These are phyloP conservation scores for Drosophila maculinotata DNA, from an alignment of 2,888 invertebrate genomes.

Conservation along the genomic window DNA sequence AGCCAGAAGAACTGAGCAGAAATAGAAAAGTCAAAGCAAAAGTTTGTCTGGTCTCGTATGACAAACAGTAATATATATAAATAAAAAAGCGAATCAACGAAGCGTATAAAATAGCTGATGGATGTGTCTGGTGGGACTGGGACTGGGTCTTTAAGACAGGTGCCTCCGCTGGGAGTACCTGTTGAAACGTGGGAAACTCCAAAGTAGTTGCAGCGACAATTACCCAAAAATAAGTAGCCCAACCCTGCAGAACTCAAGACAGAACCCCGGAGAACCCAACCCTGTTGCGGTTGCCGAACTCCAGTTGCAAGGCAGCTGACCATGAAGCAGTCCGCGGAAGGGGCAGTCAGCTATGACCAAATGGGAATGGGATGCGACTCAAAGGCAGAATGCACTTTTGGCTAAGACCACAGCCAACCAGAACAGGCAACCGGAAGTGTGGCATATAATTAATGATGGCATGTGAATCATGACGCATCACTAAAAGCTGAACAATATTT, in stretches of 20 bases:
- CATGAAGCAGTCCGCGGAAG: conserved; percentile 44
- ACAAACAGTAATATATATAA: conserved; percentile 23
- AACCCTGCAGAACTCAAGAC: conserved; percentile 18
- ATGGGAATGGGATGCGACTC: conserved; percentile 36
- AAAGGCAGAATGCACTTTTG: conserved; percentile 25
- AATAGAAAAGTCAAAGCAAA: conserved; percentile 19
- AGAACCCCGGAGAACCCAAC: conserved; percentile 11
- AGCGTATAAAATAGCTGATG: conserved; percentile 54
- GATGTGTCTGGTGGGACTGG: conserved; percentile 44
- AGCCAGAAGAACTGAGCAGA: conserved; percentile 6
- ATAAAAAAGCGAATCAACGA: conserved; percentile 51
- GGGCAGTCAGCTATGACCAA: conserved; percentile 50
- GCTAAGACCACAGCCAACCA: conserved; percentile 9
- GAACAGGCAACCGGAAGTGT: conserved; percentile 58
- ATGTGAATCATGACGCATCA: conserved; percentile 41
- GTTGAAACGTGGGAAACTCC: conserved; percentile 58
- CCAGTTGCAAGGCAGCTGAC: conserved; percentile 47
- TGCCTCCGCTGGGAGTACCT: conserved; percentile 29
- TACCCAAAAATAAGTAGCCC: conserved; percentile 34
- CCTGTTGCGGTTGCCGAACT: conserved; percentile 46
- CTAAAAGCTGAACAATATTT: conserved; percentile 34
- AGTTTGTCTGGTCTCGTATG: conserved; percentile 59
- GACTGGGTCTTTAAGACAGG: conserved; percentile 14
- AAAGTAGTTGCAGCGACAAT: conserved; percentile 27
- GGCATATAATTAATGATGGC: conserved; percentile 65